Evolutionary conservation across 1,140 invertebrate species (phyloP).

Genomic region (Heterodera schachtii): DNA sequence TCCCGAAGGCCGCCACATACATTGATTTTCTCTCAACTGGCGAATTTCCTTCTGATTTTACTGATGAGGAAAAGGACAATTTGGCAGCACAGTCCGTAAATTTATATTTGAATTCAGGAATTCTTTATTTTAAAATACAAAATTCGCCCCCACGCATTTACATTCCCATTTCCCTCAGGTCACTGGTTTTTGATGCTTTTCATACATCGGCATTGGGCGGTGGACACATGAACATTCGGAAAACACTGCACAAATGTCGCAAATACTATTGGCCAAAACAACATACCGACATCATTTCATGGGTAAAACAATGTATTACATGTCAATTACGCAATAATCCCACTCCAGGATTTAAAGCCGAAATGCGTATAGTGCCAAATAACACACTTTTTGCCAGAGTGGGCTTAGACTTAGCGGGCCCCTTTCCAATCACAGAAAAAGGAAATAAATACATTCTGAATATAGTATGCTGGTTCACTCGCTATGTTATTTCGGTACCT

Average conservation of each 20-base stretch:
- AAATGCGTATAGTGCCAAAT: constrained; percentile 5
- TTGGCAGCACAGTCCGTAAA: not conserved
- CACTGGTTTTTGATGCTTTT: constrained; percentile 8
- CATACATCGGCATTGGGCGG: constrained; percentile 14
- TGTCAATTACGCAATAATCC: constrained; percentile 23
- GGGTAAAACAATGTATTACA: constrained; percentile 16
- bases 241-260: constrained; percentile 24
- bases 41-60: not conserved
- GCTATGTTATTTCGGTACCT: constrained; percentile 29
- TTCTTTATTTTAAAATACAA: not conserved
- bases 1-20: not conserved
- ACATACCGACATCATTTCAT: not conserved
- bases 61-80: not conserved
- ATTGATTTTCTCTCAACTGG: not conserved
- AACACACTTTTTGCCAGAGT: constrained; percentile 19
- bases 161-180: constrained; percentile 5
- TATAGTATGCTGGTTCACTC: constrained; percentile 27
- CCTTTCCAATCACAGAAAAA: constrained; percentile 19
- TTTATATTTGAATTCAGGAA: not conserved
- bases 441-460: constrained; percentile 24
- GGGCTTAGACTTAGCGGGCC: constrained; percentile 10
- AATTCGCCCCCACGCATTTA: not conserved
- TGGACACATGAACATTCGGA: constrained; percentile 16
- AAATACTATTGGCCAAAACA: constrained; percentile 23
- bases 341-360: constrained; percentile 1